phyloP scores from a whole-genome alignment of 2,113 vertebrate species.

The Epinephelus moara region DNA sequence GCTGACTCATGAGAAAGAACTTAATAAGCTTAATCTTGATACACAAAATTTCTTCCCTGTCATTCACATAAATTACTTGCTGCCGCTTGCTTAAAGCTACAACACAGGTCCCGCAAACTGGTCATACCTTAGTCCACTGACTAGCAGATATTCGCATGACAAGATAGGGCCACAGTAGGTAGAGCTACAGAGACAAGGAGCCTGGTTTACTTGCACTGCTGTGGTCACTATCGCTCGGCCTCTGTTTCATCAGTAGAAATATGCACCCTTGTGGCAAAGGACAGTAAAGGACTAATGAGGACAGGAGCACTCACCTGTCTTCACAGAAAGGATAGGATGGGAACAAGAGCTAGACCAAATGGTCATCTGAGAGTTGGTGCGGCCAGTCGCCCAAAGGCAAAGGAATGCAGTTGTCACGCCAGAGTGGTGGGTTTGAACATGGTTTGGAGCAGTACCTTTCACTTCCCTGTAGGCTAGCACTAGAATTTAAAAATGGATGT shows the following conservation, averaged over 20 bases:
- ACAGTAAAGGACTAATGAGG: not conserved
- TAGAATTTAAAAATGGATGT: not conserved
- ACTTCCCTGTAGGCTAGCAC: not conserved
- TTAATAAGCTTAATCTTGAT: not conserved
- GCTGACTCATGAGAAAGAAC: not conserved
- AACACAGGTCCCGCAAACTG: not conserved
- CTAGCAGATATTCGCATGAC: not conserved
- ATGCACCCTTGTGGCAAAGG: not conserved
- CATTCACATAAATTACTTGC: no score
- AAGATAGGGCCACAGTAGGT: not conserved
- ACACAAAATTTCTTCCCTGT: not conserved
- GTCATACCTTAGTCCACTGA: not conserved
- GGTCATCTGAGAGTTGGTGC: not conserved
- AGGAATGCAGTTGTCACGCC: not conserved
- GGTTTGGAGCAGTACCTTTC: not conserved
- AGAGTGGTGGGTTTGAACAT: not conserved
- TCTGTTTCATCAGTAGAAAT: not conserved
- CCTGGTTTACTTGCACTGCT: not conserved
- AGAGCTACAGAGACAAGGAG: not conserved
- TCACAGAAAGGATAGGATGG: not conserved
- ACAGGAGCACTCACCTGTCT: not conserved
- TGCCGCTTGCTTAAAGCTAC: not conserved
- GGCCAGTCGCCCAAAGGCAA: not conserved
- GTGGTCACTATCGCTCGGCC: not conserved
- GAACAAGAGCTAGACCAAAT: not conserved